phyloP scores from a whole-genome alignment of 2,888 invertebrate species.

The Eutolmus rufibarbis region DNA sequence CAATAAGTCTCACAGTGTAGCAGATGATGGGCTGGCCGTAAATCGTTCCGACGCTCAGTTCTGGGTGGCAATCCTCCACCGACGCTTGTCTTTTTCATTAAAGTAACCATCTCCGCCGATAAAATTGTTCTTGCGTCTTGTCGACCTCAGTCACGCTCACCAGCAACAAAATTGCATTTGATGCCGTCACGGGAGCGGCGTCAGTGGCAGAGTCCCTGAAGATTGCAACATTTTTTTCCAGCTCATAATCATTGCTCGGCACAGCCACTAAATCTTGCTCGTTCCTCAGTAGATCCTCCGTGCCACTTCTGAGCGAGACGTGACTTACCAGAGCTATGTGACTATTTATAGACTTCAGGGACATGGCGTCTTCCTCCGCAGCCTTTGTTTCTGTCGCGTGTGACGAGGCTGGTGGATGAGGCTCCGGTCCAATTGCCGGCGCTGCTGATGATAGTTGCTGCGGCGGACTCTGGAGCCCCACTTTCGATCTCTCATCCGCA shows the following conservation, averaged over 20 bases:
- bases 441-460: slow-evolving; percentile 51
- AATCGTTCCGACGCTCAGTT: too few species aligned
- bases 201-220: background rate
- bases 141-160: background rate
- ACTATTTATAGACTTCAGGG: slow-evolving; percentile 59
- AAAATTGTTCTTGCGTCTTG: background rate
- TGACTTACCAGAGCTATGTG: slow-evolving; percentile 53
- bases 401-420: slow-evolving; percentile 51
- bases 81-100: slow-evolving; percentile 23
- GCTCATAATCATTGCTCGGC: slow-evolving; percentile 43
- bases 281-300: slow-evolving; percentile 48
- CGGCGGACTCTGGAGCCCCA: slow-evolving; percentile 51
- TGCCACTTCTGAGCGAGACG: slow-evolving; percentile 46
- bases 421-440: slow-evolving; percentile 52
- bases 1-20: slow-evolving; percentile 59
- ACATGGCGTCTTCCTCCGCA: slow-evolving; percentile 55
- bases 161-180: slow-evolving; percentile 3
- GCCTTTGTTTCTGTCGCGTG: slow-evolving; percentile 26
- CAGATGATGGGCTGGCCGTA: slow-evolving; percentile 59
- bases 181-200: slow-evolving; percentile 42
- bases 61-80: too few species aligned
- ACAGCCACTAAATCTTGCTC: slow-evolving; percentile 50
- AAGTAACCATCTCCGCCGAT: background rate
- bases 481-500: slow-evolving; percentile 49
- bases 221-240: slow-evolving; percentile 39